Evolutionary conservation across 2,888 invertebrate species (phyloP).

Genomic region (Limnephilus marmoratus): DNA sequence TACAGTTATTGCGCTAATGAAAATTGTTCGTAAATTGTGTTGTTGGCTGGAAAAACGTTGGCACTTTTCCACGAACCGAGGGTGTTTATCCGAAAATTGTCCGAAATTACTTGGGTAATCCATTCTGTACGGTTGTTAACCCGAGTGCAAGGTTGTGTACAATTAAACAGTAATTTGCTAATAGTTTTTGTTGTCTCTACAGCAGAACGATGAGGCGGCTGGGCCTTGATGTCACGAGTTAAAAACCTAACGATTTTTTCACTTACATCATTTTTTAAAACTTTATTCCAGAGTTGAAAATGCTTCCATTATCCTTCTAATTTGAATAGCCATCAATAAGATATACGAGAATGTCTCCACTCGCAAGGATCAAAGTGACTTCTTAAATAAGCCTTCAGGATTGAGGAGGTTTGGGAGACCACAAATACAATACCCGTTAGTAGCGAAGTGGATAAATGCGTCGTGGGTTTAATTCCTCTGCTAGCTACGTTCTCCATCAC

Average conservation of each 20-base stretch:
- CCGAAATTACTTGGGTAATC: neutral
- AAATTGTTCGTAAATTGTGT: neutral
- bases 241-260: neutral
- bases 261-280: too few relatives aligned
- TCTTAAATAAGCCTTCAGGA: too few relatives aligned
- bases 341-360: neutral
- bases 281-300: neutral
- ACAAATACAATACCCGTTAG: too few relatives aligned
- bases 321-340: neutral
- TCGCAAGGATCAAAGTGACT: too few relatives aligned
- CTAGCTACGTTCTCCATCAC: too few relatives aligned
- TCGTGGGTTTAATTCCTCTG: too few relatives aligned
- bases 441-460: too few relatives aligned
- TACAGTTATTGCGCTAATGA: neutral
- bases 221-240: neutral
- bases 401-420: too few relatives aligned
- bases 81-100: neutral
- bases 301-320: neutral
- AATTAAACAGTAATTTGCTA: neutral
- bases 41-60: neutral
- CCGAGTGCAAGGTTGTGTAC: neutral
- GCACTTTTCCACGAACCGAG: neutral
- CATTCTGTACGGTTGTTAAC: neutral
- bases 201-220: neutral
- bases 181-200: neutral